These are phyloP conservation scores for Taeniopygia guttata DNA, from an alignment of 2,797 vertebrate species.

Conservation along the genomic window DNA sequence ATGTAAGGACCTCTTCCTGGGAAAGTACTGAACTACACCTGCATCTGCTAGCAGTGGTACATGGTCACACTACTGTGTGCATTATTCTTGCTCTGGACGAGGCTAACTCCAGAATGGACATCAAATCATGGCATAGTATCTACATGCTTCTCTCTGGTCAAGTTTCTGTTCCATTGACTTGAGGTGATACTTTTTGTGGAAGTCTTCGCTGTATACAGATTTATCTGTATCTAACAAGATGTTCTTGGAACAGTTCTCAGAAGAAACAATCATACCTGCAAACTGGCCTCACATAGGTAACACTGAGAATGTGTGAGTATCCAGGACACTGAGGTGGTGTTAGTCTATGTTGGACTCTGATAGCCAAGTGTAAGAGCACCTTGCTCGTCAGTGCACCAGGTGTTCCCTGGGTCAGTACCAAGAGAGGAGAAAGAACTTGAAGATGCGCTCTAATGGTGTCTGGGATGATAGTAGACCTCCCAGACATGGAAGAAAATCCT, in stretches of 20 bases:
- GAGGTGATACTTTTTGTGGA: slow-evolving; percentile 33
- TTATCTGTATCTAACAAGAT: slow-evolving; percentile 45
- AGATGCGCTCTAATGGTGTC: slow-evolving; percentile 32
- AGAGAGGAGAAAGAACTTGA: slow-evolving; percentile 63
- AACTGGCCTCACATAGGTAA: slow-evolving; percentile 41
- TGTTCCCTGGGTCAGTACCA: slow-evolving; percentile 55
- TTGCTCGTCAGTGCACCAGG: slow-evolving; percentile 43
- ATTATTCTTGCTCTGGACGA: slow-evolving; percentile 55
- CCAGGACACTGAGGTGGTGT: slow-evolving; percentile 51
- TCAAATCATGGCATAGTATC: slow-evolving; percentile 46
- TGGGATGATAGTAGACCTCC: slow-evolving; percentile 53
- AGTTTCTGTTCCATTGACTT: slow-evolving; percentile 48
- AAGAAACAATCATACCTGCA: slow-evolving; percentile 45
- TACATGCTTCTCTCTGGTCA: slow-evolving; percentile 37
- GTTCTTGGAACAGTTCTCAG: slow-evolving; percentile 57
- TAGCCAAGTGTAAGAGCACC: slow-evolving; percentile 47
- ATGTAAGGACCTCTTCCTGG: slow-evolving; percentile 47
- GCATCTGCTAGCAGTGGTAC: slow-evolving; percentile 42
- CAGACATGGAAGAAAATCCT: slow-evolving; percentile 63
- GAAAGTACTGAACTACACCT: slow-evolving; percentile 47
- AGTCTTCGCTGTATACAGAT: slow-evolving; percentile 30
- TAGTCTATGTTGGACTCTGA: slow-evolving; percentile 59
- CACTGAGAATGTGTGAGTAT: slow-evolving; percentile 36
- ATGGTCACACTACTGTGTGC: slow-evolving; percentile 62
- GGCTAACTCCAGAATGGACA: slow-evolving; percentile 35